Evolutionary conservation across 2,888 invertebrate species (phyloP).

Genomic region (Actias luna): DNA sequence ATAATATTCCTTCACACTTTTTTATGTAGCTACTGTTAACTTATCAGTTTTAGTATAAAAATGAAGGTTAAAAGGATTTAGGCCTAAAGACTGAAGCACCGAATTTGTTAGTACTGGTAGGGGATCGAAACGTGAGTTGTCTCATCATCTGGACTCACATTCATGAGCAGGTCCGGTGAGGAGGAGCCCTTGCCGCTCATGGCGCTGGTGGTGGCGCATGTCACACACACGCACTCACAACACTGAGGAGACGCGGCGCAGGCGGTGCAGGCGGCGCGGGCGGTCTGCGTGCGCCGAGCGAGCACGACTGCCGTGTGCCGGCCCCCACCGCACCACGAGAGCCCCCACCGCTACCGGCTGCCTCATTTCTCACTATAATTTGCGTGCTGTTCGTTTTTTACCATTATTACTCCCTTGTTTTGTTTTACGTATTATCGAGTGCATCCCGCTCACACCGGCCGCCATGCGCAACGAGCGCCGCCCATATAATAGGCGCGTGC

Average conservation of each 20-base stretch:
- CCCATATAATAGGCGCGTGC: conserved; percentile 79
- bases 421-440: conserved; percentile 82
- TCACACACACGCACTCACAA: conserved; percentile 74
- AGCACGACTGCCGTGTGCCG: conserved; percentile 70
- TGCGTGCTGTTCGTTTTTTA: conserved; percentile 82
- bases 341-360: conserved; percentile 81
- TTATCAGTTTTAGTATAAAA: too few relatives aligned
- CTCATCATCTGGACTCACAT: conserved; percentile 67
- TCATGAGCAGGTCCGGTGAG: conserved; percentile 81
- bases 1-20: not conserved
- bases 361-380: conserved; percentile 82
- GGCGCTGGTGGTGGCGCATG: conserved; percentile 65
- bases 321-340: conserved; percentile 60
- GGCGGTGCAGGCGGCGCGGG: conserved; percentile 64
- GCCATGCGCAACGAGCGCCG: conserved; percentile 78
- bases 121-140: conserved; percentile 25
- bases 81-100: conserved; percentile 3
- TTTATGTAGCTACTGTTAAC: not conserved
- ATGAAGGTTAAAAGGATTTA: not conserved
- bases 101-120: conserved; percentile 22
- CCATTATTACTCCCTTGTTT: conserved; percentile 82
- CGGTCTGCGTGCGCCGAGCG: conserved; percentile 72
- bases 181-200: conserved; percentile 78
- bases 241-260: conserved; percentile 70
- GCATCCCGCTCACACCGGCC: conserved; percentile 82